Base-by-base conservation (phyloP, 1,140 invertebrate species). In the Tribolium madens region DNA sequence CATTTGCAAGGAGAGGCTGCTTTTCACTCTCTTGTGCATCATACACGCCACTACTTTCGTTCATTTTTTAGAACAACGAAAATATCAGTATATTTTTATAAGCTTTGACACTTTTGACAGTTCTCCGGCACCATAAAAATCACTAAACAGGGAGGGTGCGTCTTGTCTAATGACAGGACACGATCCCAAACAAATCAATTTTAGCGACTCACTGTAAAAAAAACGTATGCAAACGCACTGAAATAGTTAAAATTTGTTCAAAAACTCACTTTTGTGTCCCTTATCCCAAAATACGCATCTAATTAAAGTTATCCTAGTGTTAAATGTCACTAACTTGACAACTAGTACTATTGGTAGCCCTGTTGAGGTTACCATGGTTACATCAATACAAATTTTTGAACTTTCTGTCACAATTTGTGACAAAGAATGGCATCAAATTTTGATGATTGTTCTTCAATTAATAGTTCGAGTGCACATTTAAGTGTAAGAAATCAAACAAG, bases 21-120 rank as follows among this genome's bases (percentile, higher is more conserved):
- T 86, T 87, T 79, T 89, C 88, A 48, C 81, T 83, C 60, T 88
- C 87, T 68, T 86, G 87, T 46, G 84, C 84, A 78, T 88, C 86
- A 12, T 85, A 87, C 87, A 88, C 88, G 46, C 50, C 31, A 33
- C 18, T 72, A 31, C 10, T 50, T 52, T 72, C 26, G 26, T 72
- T 26, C 42, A 71, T 72, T 72, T 26, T 50, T 52, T 13, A 50
- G 17, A 72, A 72, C 70, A 72, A 72, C 26, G 50, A 72, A 50
- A 50, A 50, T 48, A 53, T 71, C n/a, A 4, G 1, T 26, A 21
- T 46, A 72, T 72, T 12, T 10, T 46, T 50, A 52, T 47, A 18
- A 72, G 50, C 50, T 72, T 72, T 72, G 70, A 72, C 70, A 72
- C 17, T 48, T 72, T 72, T 72, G 70, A 72, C 70, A 72, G 46